Percentiles rank a stretch among this genome's conserved stretches.
Conservation (phyloP, 2,797 vertebrate species). For the Enteromius paludinosus region DNA sequence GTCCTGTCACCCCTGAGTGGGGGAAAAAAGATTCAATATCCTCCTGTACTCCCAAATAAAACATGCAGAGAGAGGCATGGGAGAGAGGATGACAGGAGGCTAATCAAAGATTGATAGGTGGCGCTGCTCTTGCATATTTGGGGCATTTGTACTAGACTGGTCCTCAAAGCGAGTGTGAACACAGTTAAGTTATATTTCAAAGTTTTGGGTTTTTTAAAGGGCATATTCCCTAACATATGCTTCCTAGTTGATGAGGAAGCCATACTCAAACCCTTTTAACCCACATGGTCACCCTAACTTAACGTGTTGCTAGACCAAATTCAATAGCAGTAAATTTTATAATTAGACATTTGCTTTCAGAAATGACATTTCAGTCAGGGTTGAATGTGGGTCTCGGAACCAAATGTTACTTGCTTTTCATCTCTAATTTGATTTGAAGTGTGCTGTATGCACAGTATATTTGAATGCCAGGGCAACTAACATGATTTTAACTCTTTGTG, state of each 20-base stretch:
- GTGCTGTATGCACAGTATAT: constrained; percentile 20
- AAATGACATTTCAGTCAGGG: constrained; percentile 41
- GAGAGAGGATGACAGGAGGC: constrained; percentile 28
- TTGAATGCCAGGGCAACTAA: constrained; percentile 39
- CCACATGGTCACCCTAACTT: not conserved
- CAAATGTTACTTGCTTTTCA: constrained; percentile 44
- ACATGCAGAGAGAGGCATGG: constrained; percentile 16
- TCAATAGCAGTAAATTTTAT: not conserved
- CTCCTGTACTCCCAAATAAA: constrained; percentile 37
- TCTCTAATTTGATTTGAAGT: constrained; percentile 45
- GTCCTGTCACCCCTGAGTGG: constrained; percentile 42
- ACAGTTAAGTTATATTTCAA: not conserved
- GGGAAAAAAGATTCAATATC: constrained; percentile 52
- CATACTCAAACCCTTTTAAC: not conserved
- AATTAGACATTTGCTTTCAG: constrained; percentile 37
- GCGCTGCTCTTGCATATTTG: constrained; percentile 34
- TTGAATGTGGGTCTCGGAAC: constrained; percentile 35
- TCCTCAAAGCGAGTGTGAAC: not conserved
- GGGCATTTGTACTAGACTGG: not conserved
- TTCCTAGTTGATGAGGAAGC: not conserved
- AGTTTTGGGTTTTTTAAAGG: constrained; percentile 7
- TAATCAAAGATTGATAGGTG: constrained; percentile 54
- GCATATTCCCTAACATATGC: not conserved
- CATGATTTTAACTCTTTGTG: constrained; percentile 41
- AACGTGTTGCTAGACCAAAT: not conserved